Percentiles rank a stretch among this genome's conserved stretches.
Evolutionary conservation across 2,797 vertebrate genomes (phyloP).

Genomic region (Zalophus californianus): DNA sequence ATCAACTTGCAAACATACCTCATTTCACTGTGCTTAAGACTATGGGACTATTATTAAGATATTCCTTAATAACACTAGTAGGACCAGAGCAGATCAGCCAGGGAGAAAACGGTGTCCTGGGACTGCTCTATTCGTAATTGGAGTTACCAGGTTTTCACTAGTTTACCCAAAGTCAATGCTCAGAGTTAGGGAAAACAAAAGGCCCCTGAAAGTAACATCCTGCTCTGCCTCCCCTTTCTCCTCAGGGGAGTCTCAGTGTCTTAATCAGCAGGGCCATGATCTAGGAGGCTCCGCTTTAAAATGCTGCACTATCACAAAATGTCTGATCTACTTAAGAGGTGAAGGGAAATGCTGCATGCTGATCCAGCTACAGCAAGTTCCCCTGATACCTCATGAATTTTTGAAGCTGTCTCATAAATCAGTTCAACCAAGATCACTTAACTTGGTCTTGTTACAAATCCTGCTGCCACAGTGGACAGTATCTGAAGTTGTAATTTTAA

Average conservation of each 20-base stretch:
- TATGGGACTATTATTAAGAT: background rate
- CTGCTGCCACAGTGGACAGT: constrained; percentile 48
- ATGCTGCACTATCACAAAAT: constrained; percentile 48
- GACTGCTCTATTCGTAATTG: background rate
- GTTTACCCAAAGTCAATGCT: constrained; percentile 4
- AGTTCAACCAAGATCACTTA: constrained; percentile 80
- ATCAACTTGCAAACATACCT: background rate
- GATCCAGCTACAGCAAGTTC: constrained; percentile 71
- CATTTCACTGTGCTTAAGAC: constrained; percentile 33
- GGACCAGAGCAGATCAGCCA: background rate
- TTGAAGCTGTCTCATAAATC: constrained; percentile 80
- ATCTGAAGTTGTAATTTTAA: constrained; percentile 43
- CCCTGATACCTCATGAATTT: constrained; percentile 82
- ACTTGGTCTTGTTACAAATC: constrained; percentile 77
- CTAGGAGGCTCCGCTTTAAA: constrained; percentile 32
- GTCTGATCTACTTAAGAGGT: constrained; percentile 72
- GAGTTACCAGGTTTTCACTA: background rate
- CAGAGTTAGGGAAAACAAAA: constrained; percentile 2
- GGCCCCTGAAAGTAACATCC: background rate
- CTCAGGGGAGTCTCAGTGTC: constrained; percentile 24
- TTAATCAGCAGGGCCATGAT: constrained; percentile 67
- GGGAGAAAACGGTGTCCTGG: constrained; percentile 10
- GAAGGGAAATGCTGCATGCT: constrained; percentile 31
- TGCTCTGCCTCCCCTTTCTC: background rate
- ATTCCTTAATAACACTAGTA: background rate